A percentile compares a stretch with the other conserved stretches of the same genome.
Evolutionary conservation across 2,888 invertebrate species (phyloP).

Genomic region (Polylopha cassiicola): DNA sequence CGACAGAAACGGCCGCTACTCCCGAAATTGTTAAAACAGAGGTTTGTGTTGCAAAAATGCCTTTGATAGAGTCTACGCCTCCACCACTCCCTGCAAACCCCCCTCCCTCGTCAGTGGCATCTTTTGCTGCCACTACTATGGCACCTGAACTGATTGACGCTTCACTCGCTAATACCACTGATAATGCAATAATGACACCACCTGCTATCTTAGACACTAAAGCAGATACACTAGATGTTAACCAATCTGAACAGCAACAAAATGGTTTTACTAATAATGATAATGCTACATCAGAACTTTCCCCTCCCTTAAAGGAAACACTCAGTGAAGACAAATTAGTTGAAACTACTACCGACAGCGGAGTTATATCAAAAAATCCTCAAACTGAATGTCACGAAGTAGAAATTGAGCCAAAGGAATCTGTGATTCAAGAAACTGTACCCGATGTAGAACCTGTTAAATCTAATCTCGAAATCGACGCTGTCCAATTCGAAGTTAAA

Average conservation of each 20-base stretch:
- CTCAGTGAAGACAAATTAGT: constrained; percentile 4
- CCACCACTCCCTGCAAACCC: constrained; percentile 85
- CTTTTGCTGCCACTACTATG: constrained; percentile 83
- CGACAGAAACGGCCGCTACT: constrained; percentile 53
- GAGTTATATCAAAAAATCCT: background rate
- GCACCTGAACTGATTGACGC: constrained; percentile 71
- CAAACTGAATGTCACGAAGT: constrained; percentile 3
- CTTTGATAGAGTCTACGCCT: constrained; percentile 81
- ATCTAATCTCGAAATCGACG: background rate
- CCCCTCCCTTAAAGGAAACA: constrained; percentile 20
- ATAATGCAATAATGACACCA: constrained; percentile 48
- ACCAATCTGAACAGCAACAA: constrained; percentile 7
- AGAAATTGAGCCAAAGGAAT: too few relatives aligned
- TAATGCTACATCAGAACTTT: constrained; percentile 18
- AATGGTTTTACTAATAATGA: constrained; percentile 11
- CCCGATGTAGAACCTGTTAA: background rate
- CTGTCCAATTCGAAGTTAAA: background rate
- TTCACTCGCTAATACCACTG: constrained; percentile 64
- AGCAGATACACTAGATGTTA: constrained; percentile 28
- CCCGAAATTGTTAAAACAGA: constrained; percentile 68
- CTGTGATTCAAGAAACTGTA: constrained; percentile 4
- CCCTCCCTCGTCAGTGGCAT: constrained; percentile 85
- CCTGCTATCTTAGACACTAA: constrained; percentile 42
- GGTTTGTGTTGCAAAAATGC: constrained; percentile 77
- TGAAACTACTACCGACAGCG: constrained; percentile 4